Conservation (phyloP, 2,888 invertebrate genomes). For the Deroplatys truncata region DNA sequence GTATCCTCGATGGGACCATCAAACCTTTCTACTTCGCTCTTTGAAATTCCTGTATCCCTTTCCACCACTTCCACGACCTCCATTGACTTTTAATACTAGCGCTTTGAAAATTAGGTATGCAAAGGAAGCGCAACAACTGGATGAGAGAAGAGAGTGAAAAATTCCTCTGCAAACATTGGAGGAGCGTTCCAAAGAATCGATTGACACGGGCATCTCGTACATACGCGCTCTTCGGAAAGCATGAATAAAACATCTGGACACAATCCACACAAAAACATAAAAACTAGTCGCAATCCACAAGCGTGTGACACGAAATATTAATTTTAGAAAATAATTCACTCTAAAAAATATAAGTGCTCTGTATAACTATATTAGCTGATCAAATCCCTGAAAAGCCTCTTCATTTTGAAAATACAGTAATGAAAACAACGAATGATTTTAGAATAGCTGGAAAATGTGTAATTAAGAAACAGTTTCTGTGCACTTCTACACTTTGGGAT, state of each 20-base stretch:
- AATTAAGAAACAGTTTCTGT: too few relatives aligned
- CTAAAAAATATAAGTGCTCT: too few relatives aligned
- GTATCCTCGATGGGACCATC: neutral
- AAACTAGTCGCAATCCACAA: neutral
- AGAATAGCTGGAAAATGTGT: too few relatives aligned
- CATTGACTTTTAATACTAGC: neutral
- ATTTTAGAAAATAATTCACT: too few relatives aligned
- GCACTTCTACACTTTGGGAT: too few relatives aligned
- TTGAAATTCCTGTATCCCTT: neutral
- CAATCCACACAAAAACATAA: neutral
- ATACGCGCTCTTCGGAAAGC: neutral
- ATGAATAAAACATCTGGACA: neutral
- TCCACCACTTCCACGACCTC: neutral
- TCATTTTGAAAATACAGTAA: too few relatives aligned
- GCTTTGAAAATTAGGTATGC: neutral
- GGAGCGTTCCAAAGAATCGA: neutral
- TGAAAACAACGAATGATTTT: too few relatives aligned
- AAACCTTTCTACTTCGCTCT: neutral
- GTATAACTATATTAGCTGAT: too few relatives aligned
- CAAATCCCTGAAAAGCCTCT: too few relatives aligned
- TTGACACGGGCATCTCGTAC: neutral
- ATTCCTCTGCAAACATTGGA: neutral
- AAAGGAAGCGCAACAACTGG: neutral
- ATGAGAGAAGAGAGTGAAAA: neutral
- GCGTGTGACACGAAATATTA: too few relatives aligned